Percentiles rank a stretch among this genome's conserved stretches.
These are phyloP conservation scores for Ictalurus punctatus DNA, from an alignment of 2,113 vertebrate genomes.

Conservation along the genomic window DNA sequence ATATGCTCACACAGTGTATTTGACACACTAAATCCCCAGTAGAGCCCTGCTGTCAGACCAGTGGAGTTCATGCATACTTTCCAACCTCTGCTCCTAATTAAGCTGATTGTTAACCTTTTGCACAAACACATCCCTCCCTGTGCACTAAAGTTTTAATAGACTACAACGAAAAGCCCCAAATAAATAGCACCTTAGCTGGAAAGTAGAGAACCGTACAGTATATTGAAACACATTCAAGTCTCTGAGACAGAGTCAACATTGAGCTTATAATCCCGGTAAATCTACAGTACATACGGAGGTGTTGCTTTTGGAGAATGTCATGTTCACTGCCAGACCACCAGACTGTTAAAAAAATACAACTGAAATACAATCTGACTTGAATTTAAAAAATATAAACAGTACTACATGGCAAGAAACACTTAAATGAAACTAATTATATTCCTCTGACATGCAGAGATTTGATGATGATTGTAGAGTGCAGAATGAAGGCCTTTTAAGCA, in stretches of 20 bases:
- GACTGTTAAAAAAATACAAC: neutral
- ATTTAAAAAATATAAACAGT: slow-evolving; percentile 3
- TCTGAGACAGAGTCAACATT: slow-evolving; percentile 5
- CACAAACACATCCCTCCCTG: slow-evolving; percentile 38
- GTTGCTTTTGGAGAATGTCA: neutral
- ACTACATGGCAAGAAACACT: neutral
- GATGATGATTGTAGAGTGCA: neutral
- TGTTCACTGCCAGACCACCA: slow-evolving; percentile 17
- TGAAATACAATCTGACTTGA: slow-evolving; percentile 23
- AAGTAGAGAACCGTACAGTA: slow-evolving; percentile 30
- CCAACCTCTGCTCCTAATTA: slow-evolving; percentile 59
- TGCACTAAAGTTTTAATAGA: slow-evolving; percentile 48
- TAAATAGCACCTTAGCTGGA: slow-evolving; percentile 35
- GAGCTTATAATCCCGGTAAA: slow-evolving; percentile 18
- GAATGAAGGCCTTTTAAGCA: neutral
- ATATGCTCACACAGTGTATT: slow-evolving; percentile 20
- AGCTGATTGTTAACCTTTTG: slow-evolving; percentile 55
- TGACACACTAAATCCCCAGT: slow-evolving; percentile 43
- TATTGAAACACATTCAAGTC: slow-evolving; percentile 15
- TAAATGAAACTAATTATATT: neutral
- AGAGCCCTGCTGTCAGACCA: slow-evolving; percentile 40
- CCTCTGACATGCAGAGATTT: slow-evolving; percentile 11
- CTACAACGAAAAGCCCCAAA: slow-evolving; percentile 27
- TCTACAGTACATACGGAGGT: slow-evolving; percentile 4
- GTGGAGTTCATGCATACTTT: slow-evolving; percentile 47